These are phyloP conservation scores for Porites evermanni DNA, from an alignment of 92 coral and sea anemone genomes.

Conservation along the genomic window DNA sequence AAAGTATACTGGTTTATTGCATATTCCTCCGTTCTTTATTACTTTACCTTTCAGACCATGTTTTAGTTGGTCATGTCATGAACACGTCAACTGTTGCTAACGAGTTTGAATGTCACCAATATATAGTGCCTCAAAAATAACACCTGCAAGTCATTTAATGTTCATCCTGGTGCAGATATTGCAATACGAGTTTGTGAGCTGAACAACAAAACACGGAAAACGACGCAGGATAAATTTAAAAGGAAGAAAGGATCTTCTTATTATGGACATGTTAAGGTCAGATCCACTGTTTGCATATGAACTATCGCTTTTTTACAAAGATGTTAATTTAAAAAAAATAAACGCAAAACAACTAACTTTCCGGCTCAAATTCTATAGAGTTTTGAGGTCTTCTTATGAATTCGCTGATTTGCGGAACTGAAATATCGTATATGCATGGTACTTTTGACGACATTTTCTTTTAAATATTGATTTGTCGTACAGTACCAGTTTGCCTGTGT, in stretches of 20 bases:
- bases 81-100: background rate
- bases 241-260: background rate
- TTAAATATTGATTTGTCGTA: too few species aligned
- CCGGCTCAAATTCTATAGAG: too few species aligned
- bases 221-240: background rate
- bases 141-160: slow-evolving; percentile 1
- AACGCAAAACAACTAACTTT: too few species aligned
- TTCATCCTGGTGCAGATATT: background rate
- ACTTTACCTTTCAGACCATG: background rate
- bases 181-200: slow-evolving; percentile 37
- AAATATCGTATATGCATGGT: too few species aligned
- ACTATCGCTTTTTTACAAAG: too few species aligned
- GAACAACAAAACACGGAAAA: slow-evolving; percentile 4
- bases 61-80: slow-evolving; percentile 5
- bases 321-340: too few species aligned
- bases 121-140: background rate
- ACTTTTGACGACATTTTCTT: too few species aligned
- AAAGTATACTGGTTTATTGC: too few species aligned
- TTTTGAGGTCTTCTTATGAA: too few species aligned
- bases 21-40: too few species aligned
- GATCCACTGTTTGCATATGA: background rate
- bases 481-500: too few species aligned
- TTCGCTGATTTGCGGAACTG: too few species aligned
- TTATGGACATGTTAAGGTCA: slow-evolving; percentile 2
- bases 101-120: background rate